Conservation (phyloP, 2,888 invertebrate species). For the Sylvicola cinctus region DNA sequence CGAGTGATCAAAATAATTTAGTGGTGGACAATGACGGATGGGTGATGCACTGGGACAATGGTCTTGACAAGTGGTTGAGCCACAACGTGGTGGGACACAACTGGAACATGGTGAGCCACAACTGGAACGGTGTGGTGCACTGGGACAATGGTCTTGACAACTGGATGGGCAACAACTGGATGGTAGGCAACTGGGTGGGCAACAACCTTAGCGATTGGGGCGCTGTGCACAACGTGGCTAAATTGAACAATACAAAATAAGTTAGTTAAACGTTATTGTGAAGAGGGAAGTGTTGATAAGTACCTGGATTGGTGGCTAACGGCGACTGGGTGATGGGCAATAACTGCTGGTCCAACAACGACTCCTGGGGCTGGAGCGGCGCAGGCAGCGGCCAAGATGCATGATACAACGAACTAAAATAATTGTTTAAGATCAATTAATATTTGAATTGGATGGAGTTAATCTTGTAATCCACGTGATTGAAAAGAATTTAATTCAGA, state of each 20-base stretch:
- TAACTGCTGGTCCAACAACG: slow-evolving; percentile 24
- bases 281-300: neutral
- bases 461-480: neutral
- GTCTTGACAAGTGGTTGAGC: too few relatives aligned
- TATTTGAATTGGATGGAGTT: neutral
- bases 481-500: neutral
- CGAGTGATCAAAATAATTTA: slow-evolving; percentile 2
- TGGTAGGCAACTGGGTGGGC: slow-evolving; percentile 12
- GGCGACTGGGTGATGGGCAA: slow-evolving; percentile 8
- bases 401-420: slow-evolving; percentile 18
- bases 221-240: slow-evolving; percentile 15
- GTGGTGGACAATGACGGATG: slow-evolving; percentile 10
- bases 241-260: neutral
- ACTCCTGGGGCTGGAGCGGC: slow-evolving; percentile 30
- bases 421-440: neutral
- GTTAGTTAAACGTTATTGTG: neutral
- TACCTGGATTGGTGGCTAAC: slow-evolving; percentile 6
- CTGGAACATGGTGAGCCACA: slow-evolving; percentile 7
- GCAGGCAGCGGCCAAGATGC: slow-evolving; percentile 24
- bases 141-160: slow-evolving; percentile 16
- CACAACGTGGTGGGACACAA: too few relatives aligned
- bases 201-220: slow-evolving; percentile 6
- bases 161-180: slow-evolving; percentile 19
- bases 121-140: slow-evolving; percentile 10
- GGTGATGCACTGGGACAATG: too few relatives aligned